Base-by-base conservation (phyloP, 2,797 vertebrate genomes). In the Amniataba percoides region DNA sequence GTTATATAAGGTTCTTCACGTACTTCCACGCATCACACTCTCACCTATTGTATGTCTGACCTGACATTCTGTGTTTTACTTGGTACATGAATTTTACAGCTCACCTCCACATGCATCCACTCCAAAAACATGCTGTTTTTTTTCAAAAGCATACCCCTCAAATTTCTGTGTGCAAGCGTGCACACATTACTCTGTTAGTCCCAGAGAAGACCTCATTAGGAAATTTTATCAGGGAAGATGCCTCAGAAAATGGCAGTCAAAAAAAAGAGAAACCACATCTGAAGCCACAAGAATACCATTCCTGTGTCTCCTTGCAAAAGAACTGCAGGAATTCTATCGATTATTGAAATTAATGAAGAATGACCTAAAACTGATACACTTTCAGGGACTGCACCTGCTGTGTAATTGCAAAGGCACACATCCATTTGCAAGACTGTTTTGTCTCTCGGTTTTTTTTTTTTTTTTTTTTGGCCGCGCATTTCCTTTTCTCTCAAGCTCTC, bases 141-240 rank as follows among this genome's bases (percentile, higher is more conserved):
- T 80, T 70, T 19, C n/a, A 52, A 77, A 79, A 58, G 59, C 45
- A 53, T 7, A 52, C 34, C 59, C 56, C 48, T 66, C 39, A 56
- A 64, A 19, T 42, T 25, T 57, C 15, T 5, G n/a, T 40, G 31
- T 42, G 64, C 16, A 8, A 56, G 39, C 0, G 3, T 63, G 18
- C 42, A 25, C 40, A 25, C 46, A 36, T 74, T 43, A 49, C 52
- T 18, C 39, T 67, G 43, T 65, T 61, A 45, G 46, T 75, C 53
- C 0, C 1, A 45, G 23, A 53, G 52, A 64, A 68, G 61, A 65
- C 65, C 52, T 80, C 57, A 53, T 80, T 80, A 72, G 71, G 71
- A 71, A 48, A 60, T 81, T 60, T 60, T 31, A 31, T 3, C 23
- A 42, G 63, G 16, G 11, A 65, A 48, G 27, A 51, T 51, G 62